Conservation (phyloP, 2,888 invertebrate species). For the Anthophora plumipes region DNA sequence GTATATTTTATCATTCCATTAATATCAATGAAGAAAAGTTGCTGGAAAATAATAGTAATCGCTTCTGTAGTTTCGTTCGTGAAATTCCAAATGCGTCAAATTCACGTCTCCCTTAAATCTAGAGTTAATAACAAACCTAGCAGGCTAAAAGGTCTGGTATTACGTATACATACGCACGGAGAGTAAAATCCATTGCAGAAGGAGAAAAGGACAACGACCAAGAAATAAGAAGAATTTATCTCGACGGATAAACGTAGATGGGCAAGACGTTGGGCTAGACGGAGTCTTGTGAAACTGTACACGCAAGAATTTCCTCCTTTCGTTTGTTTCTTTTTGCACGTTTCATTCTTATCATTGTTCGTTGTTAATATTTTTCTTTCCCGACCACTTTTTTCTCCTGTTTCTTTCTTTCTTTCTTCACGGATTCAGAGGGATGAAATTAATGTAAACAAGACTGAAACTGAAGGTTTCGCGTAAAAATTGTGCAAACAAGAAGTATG, state of each 20-base stretch:
- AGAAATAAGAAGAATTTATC: conserved; percentile 58
- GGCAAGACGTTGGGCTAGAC: conserved; percentile 42
- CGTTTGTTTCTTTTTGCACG: not conserved
- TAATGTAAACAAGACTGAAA: not conserved
- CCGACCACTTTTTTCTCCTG: not conserved
- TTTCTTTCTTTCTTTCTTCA: no score
- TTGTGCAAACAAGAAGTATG: not conserved
- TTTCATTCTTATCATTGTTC: not conserved
- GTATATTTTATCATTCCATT: no score
- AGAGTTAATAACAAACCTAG: no score
- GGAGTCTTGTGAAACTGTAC: conserved; percentile 35
- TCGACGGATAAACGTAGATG: conserved; percentile 49
- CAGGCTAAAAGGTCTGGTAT: no score
- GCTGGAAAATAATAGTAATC: no score
- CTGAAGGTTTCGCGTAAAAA: not conserved
- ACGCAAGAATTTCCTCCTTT: conserved; percentile 15
- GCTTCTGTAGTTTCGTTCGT: no score
- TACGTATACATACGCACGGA: not conserved
- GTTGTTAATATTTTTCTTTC: conserved; percentile 8
- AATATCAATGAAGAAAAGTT: no score
- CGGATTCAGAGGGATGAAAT: not conserved
- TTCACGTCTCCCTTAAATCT: no score
- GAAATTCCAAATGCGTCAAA: no score
- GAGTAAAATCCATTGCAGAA: not conserved
- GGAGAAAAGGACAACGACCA: conserved; percentile 25